phyloP scores from a whole-genome alignment of 2,888 invertebrate species.

The Mythimna albipuncta region DNA sequence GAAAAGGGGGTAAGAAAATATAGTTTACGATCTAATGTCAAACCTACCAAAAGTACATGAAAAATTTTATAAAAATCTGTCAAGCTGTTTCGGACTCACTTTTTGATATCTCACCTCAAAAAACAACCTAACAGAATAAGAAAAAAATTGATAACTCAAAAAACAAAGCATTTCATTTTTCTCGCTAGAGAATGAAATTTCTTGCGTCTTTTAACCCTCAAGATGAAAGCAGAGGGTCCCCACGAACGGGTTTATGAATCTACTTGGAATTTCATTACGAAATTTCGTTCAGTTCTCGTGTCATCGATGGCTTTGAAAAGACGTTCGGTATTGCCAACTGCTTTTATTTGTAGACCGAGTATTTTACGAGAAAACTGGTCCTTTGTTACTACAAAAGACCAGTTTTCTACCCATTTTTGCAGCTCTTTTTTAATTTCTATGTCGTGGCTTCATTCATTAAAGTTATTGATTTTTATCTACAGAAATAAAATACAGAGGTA shows the following conservation, averaged over 20 bases:
- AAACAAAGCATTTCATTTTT: slow-evolving; percentile 42
- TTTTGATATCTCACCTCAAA: too few species aligned
- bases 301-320: slow-evolving; percentile 68
- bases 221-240: slow-evolving; percentile 56
- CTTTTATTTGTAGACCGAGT: slow-evolving; percentile 45
- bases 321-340: slow-evolving; percentile 52
- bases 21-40: too few species aligned
- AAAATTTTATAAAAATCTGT: too few species aligned
- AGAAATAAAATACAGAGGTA: too few species aligned
- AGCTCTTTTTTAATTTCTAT: neutral
- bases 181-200: slow-evolving; percentile 52
- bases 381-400: neutral
- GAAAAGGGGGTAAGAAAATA: too few species aligned
- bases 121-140: neutral
- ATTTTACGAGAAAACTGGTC: slow-evolving; percentile 14
- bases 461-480: too few species aligned
- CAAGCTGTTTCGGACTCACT: too few species aligned
- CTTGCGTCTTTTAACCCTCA: slow-evolving; percentile 62
- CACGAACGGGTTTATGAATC: slow-evolving; percentile 75
- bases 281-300: slow-evolving; percentile 71
- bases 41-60: too few species aligned
- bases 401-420: neutral
- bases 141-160: neutral
- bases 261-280: slow-evolving; percentile 81
- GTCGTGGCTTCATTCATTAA: too few species aligned